phyloP scores from a whole-genome alignment of 2,797 vertebrate genomes.

The Paguma larvata region DNA sequence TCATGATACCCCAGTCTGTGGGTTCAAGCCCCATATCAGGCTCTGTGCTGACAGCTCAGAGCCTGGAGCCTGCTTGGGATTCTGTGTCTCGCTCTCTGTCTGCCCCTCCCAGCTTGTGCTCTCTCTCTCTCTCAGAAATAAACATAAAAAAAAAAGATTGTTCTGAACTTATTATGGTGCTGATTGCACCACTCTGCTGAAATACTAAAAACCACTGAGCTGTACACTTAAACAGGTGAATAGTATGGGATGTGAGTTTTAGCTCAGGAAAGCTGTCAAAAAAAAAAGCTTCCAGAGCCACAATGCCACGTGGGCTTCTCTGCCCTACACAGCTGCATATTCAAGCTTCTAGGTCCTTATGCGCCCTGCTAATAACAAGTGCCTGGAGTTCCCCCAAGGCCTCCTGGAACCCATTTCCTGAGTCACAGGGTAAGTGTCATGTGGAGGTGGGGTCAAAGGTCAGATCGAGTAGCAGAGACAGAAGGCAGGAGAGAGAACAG shows the following conservation, averaged over 20 bases:
- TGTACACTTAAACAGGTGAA: not conserved
- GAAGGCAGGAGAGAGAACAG: no score
- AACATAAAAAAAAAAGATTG: no score
- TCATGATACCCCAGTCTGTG: no score
- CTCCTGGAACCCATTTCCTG: not conserved
- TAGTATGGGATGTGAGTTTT: accelerated
- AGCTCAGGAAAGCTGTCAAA: not conserved
- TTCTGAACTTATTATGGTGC: not conserved
- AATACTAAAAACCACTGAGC: not conserved
- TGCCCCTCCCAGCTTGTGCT: no score
- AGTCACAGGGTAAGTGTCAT: not conserved
- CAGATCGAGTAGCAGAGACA: not conserved
- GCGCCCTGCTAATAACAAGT: not conserved
- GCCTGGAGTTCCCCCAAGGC: not conserved
- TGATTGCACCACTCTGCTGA: not conserved
- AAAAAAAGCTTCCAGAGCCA: not conserved
- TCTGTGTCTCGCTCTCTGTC: no score
- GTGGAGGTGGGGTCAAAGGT: not conserved
- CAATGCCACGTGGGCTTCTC: accelerated
- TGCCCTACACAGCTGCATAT: not conserved
- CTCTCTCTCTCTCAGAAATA: no score
- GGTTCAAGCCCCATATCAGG: no score
- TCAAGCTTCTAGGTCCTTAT: not conserved
- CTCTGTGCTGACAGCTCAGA: no score
- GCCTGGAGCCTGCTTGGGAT: no score